phyloP scores from a whole-genome alignment of 1,140 invertebrate species.

The Psix sp. region DNA sequence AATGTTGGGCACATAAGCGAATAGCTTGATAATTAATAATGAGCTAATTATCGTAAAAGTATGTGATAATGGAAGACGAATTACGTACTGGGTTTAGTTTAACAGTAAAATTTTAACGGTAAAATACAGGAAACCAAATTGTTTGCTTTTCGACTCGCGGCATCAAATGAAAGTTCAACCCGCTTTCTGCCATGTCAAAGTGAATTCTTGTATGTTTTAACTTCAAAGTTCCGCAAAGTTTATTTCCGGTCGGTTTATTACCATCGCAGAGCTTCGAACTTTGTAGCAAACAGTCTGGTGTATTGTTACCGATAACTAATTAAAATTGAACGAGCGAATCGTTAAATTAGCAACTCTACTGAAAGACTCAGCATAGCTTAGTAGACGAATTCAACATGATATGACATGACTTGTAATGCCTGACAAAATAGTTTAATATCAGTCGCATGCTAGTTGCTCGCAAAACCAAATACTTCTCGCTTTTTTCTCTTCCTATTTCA shows the following conservation, averaged over 20 bases:
- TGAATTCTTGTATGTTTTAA: not conserved
- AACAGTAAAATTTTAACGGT: too few relatives aligned
- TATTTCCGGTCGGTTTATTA: not conserved
- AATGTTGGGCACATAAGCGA: not conserved
- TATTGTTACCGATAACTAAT: too few relatives aligned
- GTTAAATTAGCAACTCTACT: conserved; percentile 11
- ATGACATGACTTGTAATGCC: conserved; percentile 21
- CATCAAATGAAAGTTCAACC: too few relatives aligned
- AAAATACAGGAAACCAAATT: too few relatives aligned
- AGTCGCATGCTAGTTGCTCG: conserved; percentile 32
- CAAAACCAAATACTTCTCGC: conserved; percentile 2
- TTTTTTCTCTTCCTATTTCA: not conserved
- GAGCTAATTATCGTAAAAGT: not conserved
- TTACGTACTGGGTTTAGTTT: not conserved
- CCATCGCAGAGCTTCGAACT: not conserved
- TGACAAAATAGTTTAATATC: conserved; percentile 13
- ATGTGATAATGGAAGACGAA: not conserved
- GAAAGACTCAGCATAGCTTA: conserved; percentile 30
- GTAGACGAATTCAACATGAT: conserved; percentile 11
- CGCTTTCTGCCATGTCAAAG: too few relatives aligned
- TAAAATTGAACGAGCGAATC: not conserved
- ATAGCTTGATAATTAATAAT: conserved; percentile 2
- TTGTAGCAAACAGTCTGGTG: too few relatives aligned
- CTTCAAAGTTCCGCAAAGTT: not conserved
- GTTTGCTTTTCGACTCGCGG: too few relatives aligned